Base-by-base conservation (phyloP, 2,113 vertebrate species). In the Oplegnathus fasciatus region DNA sequence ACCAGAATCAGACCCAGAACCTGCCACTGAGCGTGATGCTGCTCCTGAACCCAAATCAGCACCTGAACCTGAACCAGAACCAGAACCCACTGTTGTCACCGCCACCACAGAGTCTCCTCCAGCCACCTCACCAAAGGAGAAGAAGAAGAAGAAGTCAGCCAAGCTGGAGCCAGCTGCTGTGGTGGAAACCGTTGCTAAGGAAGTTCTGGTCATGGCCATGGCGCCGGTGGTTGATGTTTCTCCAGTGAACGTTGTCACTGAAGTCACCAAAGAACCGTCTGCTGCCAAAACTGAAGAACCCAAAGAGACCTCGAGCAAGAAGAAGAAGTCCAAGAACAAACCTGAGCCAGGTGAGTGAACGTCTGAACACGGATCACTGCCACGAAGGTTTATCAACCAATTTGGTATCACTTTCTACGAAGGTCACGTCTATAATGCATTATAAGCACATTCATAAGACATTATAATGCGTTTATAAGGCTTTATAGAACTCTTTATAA, bases 301-400 rank as follows among this genome's bases (percentile, higher is more conserved):
- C 66, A 83, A 71, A 77, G 74, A 71, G 48, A 37, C 22, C 2
- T 13, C 4, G 7, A 65, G 28, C 57, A 83, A 65, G 58, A 83
- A 73, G 69, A 81, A 83, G 73, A 83, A 77, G 50, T 20, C 40
- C 34, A 83, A 78, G 67, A 78, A 26, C 73, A 71, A 71, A 65
- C 15, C 67, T 1, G 82, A 78, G 17, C 37, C 67, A 71, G 82
- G 82, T 83, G 26, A 65, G 55, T 5, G 0, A 32, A 24, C 67
- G 2, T 10, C 1, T 48, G 10, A 50, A 7, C 48, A 46, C 3
- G 2, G 1, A 42, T 42, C 10, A 42, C 3, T 42, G 40, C 40
- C 9, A 42, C 11, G 17, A 15, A 46, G 15, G 13, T 46, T 46
- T 46, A 46, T 46, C 14, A 17, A 46, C 13, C 14, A 1, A 48